phyloP scores from a whole-genome alignment of 2,888 invertebrate genomes.

The Synanthedon tipuliformis region DNA sequence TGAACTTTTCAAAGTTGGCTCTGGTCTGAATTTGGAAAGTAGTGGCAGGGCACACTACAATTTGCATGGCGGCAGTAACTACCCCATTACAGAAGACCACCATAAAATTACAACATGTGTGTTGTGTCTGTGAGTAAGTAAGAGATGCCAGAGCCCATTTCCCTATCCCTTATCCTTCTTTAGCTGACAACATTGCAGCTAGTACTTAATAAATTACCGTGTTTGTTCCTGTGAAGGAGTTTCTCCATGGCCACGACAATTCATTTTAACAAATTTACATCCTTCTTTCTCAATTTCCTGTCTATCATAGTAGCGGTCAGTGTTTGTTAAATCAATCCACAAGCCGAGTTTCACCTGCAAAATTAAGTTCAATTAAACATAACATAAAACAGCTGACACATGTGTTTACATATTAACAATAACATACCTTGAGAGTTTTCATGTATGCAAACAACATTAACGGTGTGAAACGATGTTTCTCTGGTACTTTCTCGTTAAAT shows the following conservation, averaged over 20 bases:
- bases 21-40: too few relatives aligned
- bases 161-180: background rate
- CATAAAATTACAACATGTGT: too few relatives aligned
- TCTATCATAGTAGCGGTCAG: constrained; percentile 90
- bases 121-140: too few relatives aligned
- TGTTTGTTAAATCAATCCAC: constrained; percentile 98
- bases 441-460: constrained; percentile 87
- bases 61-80: too few relatives aligned
- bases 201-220: constrained; percentile 25
- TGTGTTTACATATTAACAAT: constrained; percentile 2
- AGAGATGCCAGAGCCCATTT: too few relatives aligned
- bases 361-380: constrained; percentile 4
- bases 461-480: constrained; percentile 85
- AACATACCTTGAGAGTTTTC: constrained; percentile 78
- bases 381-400: constrained; percentile 5
- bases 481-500: constrained; percentile 88
- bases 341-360: constrained; percentile 86
- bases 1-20: too few relatives aligned
- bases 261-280: constrained; percentile 88
- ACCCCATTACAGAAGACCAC: too few relatives aligned
- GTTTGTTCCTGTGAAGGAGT: constrained; percentile 90
- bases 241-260: constrained; percentile 93
- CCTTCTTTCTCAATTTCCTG: constrained; percentile 79
- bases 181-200: background rate
- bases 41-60: too few relatives aligned